Conservation (phyloP, 2,888 invertebrate species). For the Leptinotarsa peninsularis region DNA sequence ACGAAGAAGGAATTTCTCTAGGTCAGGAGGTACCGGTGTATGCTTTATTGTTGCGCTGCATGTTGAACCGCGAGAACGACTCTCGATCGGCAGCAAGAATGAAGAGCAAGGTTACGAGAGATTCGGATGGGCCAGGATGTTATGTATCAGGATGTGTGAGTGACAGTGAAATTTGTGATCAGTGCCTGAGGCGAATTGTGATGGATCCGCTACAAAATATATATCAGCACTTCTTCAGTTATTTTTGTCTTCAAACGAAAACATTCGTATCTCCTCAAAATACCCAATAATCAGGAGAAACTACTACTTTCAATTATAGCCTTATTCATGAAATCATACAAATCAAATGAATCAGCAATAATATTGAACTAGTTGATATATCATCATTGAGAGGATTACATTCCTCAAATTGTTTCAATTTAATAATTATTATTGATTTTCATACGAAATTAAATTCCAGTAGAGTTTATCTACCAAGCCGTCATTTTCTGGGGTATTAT, state of each 20-base stretch:
- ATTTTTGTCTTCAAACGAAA: not conserved
- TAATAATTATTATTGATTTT: no score
- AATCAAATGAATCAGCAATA: no score
- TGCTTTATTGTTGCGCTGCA: constrained; percentile 56
- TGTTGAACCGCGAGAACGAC: constrained; percentile 46
- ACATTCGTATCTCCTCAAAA: no score
- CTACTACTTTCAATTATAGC: no score
- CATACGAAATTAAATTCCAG: no score
- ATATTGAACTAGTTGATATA: no score
- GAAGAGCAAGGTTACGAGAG: constrained; percentile 42
- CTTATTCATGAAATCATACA: no score
- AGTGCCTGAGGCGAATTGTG: not conserved
- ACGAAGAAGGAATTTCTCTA: constrained; percentile 60
- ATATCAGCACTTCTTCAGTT: not conserved
- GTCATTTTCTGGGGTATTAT: no score
- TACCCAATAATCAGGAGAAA: no score
- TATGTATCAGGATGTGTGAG: not conserved
- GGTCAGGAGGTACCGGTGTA: constrained; percentile 57
- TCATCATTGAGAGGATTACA: no score
- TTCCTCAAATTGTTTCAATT: no score
- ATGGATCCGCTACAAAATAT: not conserved
- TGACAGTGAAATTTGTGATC: constrained; percentile 15
- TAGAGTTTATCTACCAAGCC: no score
- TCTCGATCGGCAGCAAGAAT: constrained; percentile 28
- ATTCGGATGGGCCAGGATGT: constrained; percentile 6